Evolutionary conservation across 1,140 invertebrate species (phyloP).

Genomic region (Phortica variegata): DNA sequence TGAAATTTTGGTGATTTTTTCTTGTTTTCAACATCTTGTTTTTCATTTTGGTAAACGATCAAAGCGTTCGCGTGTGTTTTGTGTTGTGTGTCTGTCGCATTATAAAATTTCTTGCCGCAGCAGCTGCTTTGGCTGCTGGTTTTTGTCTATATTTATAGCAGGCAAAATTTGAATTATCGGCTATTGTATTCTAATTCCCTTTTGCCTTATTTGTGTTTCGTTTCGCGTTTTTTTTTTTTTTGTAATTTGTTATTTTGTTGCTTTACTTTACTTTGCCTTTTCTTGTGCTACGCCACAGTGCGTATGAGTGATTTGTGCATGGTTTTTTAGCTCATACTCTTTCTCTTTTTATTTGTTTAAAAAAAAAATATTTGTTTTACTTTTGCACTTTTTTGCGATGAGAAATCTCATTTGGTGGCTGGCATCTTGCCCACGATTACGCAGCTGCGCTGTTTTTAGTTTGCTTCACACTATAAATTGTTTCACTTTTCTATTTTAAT

Average conservation of each 20-base stretch:
- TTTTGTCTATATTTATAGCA: conserved; percentile 26
- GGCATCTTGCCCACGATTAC: conserved; percentile 47
- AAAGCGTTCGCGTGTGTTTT: no score
- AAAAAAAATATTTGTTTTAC: conserved; percentile 7
- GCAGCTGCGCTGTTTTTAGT: conserved; percentile 41
- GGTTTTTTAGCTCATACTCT: no score
- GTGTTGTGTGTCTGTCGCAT: conserved; percentile 12
- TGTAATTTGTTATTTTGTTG: conserved; percentile 35
- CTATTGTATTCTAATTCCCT: conserved; percentile 19
- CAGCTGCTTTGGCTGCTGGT: conserved; percentile 36
- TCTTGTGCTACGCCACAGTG: conserved; percentile 27
- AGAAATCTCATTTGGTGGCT: no score
- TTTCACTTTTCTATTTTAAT: conserved; percentile 10
- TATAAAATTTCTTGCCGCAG: conserved; percentile 13
- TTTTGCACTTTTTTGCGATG: conserved; percentile 12
- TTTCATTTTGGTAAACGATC: conserved; percentile 22
- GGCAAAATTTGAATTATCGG: conserved; percentile 13
- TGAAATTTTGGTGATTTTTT: conserved; percentile 4
- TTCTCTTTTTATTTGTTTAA: no score
- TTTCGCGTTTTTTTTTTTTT: no score
- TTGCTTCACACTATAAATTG: conserved; percentile 18
- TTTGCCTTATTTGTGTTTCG: no score
- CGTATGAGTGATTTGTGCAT: conserved; percentile 49
- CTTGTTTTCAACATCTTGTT: conserved; percentile 12
- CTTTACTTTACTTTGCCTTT: conserved; percentile 23